phyloP scores from a whole-genome alignment of 2,888 invertebrate species.

The Eupithecia subfuscata region DNA sequence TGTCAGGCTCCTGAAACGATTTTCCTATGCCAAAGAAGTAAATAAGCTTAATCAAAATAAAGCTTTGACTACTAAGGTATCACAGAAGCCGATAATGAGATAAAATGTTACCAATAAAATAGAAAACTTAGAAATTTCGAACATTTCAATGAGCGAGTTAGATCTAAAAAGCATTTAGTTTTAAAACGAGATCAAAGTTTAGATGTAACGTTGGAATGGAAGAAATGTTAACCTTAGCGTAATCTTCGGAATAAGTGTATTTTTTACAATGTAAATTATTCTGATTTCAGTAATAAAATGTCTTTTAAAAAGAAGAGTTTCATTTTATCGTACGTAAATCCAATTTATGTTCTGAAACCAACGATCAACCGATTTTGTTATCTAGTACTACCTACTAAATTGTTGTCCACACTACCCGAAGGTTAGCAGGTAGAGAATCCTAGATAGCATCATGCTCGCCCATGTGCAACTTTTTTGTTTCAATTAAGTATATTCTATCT shows the following conservation, averaged over 20 bases:
- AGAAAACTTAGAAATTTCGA: background rate
- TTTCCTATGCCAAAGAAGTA: constrained; percentile 3
- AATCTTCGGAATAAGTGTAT: constrained; percentile 72
- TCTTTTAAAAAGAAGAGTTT: constrained; percentile 62
- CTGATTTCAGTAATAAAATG: constrained; percentile 83
- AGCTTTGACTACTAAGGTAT: background rate
- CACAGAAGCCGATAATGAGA: background rate
- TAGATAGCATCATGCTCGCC: too few relatives aligned
- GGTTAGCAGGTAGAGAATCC: too few relatives aligned
- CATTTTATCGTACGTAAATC: constrained; percentile 42
- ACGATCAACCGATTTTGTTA: too few relatives aligned
- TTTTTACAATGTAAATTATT: constrained; percentile 85
- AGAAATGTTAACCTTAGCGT: constrained; percentile 77
- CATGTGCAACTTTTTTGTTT: too few relatives aligned
- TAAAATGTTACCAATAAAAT: constrained; percentile 4
- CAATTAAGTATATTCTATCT: too few relatives aligned
- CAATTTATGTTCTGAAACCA: background rate
- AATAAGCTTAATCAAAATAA: background rate
- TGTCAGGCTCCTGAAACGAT: background rate
- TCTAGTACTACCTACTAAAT: too few relatives aligned
- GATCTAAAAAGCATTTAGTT: constrained; percentile 34
- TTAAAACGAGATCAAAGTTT: constrained; percentile 32
- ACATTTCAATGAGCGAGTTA: constrained; percentile 2
- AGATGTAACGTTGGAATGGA: constrained; percentile 72
- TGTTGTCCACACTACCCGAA: too few relatives aligned